Conservation (phyloP, 2,113 vertebrate genomes). For the Oncorhynchus clarkii region DNA sequence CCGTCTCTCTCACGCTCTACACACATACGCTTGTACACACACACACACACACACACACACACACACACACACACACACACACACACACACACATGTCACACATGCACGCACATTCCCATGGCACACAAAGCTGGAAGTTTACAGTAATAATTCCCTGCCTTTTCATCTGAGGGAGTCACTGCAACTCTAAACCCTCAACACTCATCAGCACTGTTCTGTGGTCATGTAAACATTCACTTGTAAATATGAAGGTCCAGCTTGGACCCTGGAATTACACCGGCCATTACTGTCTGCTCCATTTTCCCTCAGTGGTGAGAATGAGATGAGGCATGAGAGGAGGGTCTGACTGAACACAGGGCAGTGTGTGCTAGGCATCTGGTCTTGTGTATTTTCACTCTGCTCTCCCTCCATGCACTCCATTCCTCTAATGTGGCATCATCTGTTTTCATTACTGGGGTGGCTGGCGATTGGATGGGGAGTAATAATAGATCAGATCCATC, state of each 20-base stretch:
- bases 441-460: conserved; percentile 59
- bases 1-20: neutral
- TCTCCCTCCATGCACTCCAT: conserved; percentile 29
- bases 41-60: conserved; percentile 3
- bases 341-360: conserved; percentile 15
- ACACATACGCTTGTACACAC: conserved; percentile 2
- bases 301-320: conserved; percentile 16
- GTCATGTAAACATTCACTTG: neutral
- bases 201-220: neutral
- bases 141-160: neutral
- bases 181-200: neutral
- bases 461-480: conserved; percentile 24
- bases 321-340: neutral
- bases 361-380: conserved; percentile 49
- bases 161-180: neutral
- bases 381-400: conserved; percentile 45
- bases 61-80: conserved; percentile 3
- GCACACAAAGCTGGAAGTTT: neutral
- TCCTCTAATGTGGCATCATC: conserved; percentile 54
- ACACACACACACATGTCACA: neutral
- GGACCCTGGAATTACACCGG: conserved; percentile 3
- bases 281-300: conserved; percentile 44
- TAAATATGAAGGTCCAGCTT: conserved; percentile 2
- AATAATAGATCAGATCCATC: conserved; percentile 56
- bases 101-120: neutral